A percentile compares a stretch with the other conserved stretches of the same genome.
Conservation (phyloP, 2,113 vertebrate genomes). For the Pongo pygmaeus region DNA sequence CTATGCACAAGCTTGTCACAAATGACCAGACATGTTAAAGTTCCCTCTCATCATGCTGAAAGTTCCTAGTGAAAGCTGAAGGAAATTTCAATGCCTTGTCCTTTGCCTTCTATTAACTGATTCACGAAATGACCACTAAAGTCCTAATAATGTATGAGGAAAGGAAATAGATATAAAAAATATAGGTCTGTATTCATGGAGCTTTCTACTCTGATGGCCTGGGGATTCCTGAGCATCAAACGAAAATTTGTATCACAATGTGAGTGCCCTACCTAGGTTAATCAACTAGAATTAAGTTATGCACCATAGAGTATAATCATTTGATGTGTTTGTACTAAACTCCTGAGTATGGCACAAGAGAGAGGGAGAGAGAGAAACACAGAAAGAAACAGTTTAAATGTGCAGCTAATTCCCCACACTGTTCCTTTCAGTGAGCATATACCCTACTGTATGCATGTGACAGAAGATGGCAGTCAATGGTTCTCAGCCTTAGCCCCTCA, state of each 20-base stretch:
- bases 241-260: not conserved
- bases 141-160: not conserved
- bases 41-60: not conserved
- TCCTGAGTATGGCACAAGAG: not conserved
- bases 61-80: not conserved
- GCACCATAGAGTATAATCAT: not conserved
- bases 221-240: not conserved
- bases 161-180: not conserved
- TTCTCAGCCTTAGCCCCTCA: not conserved
- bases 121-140: not conserved
- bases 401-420: not conserved
- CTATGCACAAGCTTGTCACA: not conserved
- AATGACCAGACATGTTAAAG: not conserved
- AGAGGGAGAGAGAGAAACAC: not conserved
- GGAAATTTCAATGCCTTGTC: not conserved
- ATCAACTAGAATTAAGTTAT: not conserved
- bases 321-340: not conserved
- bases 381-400: not conserved
- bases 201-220: not conserved
- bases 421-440: not conserved
- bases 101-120: not conserved
- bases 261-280: not conserved
- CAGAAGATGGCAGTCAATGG: not conserved
- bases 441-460: not conserved
- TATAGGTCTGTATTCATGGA: not conserved